Conservation (phyloP, 2,113 vertebrate genomes). For the Proterorhinus semilunaris region DNA sequence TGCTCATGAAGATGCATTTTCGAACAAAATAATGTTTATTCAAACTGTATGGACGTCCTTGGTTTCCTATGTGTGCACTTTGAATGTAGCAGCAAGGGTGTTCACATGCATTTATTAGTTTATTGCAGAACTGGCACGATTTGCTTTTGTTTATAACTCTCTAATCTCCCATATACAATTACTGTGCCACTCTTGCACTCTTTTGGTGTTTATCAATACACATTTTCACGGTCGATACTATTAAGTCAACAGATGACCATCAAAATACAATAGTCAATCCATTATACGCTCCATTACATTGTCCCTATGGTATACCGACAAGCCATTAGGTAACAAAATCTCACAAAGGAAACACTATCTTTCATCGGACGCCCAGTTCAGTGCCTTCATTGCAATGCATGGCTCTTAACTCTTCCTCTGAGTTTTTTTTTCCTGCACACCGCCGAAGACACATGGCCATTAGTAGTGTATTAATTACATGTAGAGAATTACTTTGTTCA, state of each 20-base stretch:
- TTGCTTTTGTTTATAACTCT: no score
- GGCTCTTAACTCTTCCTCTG: slow-evolving; percentile 41
- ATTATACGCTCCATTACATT: slow-evolving; percentile 71
- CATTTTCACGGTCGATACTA: slow-evolving; percentile 53
- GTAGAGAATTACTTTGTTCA: slow-evolving; percentile 74
- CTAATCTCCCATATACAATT: slow-evolving; percentile 29
- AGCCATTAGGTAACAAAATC: slow-evolving; percentile 72
- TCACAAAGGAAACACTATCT: slow-evolving; percentile 52
- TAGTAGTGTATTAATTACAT: slow-evolving; percentile 82
- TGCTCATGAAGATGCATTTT: slow-evolving; percentile 33
- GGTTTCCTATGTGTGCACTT: slow-evolving; percentile 31
- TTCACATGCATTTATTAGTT: slow-evolving; percentile 10
- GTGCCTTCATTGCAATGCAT: slow-evolving; percentile 37
- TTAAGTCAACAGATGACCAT: slow-evolving; percentile 70
- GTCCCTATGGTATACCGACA: slow-evolving; percentile 63
- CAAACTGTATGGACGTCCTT: slow-evolving; percentile 28
- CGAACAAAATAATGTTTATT: slow-evolving; percentile 28
- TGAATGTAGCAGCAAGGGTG: slow-evolving; percentile 4
- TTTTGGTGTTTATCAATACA: slow-evolving; percentile 54
- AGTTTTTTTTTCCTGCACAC: slow-evolving; percentile 40
- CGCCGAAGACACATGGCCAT: slow-evolving; percentile 65
- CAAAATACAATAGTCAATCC: slow-evolving; percentile 62
- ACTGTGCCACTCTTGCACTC: slow-evolving; percentile 33
- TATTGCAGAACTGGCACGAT: not conserved
- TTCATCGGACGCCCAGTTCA: slow-evolving; percentile 49